A percentile compares a stretch with the other conserved stretches of the same genome.
Evolutionary conservation across 2,888 invertebrate genomes (phyloP).

Genomic region (Sinopyrophorus schimmeli): DNA sequence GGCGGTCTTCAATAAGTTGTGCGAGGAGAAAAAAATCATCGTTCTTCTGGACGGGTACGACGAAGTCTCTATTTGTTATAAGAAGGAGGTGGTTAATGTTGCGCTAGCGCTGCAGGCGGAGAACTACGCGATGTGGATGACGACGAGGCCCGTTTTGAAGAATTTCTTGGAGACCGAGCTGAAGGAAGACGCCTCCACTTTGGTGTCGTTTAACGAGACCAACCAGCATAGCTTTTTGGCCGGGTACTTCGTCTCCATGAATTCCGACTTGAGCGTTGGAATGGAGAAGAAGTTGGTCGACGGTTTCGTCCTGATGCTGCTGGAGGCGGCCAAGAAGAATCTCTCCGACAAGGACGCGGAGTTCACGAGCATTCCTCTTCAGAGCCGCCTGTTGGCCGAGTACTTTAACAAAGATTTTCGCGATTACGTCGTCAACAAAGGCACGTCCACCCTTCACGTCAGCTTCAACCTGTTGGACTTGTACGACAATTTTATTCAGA

Average conservation of each 20-base stretch:
- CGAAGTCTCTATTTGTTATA: too few species aligned
- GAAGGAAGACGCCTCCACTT: too few species aligned
- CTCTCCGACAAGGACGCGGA: background rate
- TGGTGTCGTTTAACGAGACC: too few species aligned
- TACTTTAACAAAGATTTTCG: background rate
- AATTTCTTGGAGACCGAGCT: too few species aligned
- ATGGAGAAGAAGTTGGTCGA: background rate
- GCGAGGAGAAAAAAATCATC: too few species aligned
- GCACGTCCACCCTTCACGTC: background rate
- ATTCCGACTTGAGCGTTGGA: background rate
- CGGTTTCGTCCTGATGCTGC: background rate
- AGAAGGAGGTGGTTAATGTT: too few species aligned
- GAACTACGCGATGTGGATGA: too few species aligned
- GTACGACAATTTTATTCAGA: slow-evolving; percentile 6
- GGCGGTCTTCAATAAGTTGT: too few species aligned
- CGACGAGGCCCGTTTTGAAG: too few species aligned
- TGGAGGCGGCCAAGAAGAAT: background rate
- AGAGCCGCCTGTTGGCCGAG: slow-evolving; percentile 2
- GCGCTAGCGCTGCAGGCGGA: too few species aligned
- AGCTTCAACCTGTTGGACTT: slow-evolving; percentile 4
- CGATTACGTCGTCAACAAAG: background rate
- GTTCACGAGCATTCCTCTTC: background rate
- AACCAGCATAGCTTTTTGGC: background rate
- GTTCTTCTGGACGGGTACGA: too few species aligned
- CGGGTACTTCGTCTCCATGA: background rate